Conservation (phyloP, 1,140 invertebrate species). For the Scaptomyza graminum region DNA sequence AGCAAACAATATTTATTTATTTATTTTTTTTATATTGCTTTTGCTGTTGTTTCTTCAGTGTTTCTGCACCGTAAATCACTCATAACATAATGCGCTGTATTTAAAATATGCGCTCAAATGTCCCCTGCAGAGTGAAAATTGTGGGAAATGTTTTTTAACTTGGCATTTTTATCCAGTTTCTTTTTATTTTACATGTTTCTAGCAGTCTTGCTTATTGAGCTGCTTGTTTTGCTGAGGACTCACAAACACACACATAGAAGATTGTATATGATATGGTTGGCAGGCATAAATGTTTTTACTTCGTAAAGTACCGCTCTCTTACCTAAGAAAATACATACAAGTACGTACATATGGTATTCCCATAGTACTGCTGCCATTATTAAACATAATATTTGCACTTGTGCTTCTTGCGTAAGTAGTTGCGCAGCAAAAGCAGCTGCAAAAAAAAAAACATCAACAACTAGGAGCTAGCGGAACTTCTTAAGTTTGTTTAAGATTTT, state of each 20-base stretch:
- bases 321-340: constrained; percentile 32
- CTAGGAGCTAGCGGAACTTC: background rate
- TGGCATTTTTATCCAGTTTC: constrained; percentile 28
- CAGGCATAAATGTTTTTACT: constrained; percentile 35
- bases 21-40: constrained; percentile 20
- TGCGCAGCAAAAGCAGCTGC: background rate
- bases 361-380: constrained; percentile 25
- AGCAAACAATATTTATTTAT: constrained; percentile 24
- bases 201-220: constrained; percentile 62
- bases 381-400: constrained; percentile 45
- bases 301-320: constrained; percentile 5
- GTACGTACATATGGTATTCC: constrained; percentile 7
- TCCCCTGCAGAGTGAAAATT: constrained; percentile 48
- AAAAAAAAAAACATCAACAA: background rate
- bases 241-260: constrained; percentile 50
- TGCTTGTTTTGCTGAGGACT: constrained; percentile 51
- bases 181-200: constrained; percentile 16
- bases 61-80: constrained; percentile 66
- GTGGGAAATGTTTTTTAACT: constrained; percentile 52
- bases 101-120: constrained; percentile 75
- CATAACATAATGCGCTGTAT: constrained; percentile 76
- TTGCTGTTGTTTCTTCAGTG: constrained; percentile 24
- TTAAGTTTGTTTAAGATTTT: background rate
- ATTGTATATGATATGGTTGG: constrained; percentile 46
- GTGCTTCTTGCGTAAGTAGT: constrained; percentile 14